These are phyloP conservation scores for Salvelinus namaycush DNA, from an alignment of 2,113 vertebrate species.

Conservation along the genomic window DNA sequence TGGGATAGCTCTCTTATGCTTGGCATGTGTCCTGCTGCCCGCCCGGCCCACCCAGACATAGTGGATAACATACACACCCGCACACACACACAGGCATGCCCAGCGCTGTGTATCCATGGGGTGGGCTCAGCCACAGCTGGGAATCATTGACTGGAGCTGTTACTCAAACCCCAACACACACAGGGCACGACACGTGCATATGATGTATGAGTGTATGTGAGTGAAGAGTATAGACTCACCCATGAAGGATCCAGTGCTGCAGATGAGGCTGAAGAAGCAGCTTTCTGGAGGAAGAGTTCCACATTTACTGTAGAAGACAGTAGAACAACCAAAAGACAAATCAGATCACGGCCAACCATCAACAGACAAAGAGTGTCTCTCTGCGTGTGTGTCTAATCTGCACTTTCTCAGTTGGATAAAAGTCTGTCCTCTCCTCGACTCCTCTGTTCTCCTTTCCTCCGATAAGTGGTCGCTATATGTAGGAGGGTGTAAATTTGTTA, in stretches of 20 bases:
- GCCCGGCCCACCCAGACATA: not conserved
- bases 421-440: too few relatives aligned
- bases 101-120: not conserved
- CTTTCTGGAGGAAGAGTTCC: conserved; percentile 87
- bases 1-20: conserved; percentile 13
- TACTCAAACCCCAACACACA: not conserved
- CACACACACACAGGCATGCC: not conserved
- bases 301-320: conserved; percentile 76
- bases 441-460: too few relatives aligned
- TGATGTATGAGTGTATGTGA: conserved; percentile 8
- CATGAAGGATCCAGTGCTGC: conserved; percentile 88
- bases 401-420: too few relatives aligned
- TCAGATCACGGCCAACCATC: too few relatives aligned
- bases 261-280: conserved; percentile 91
- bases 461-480: too few relatives aligned
- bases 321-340: not conserved
- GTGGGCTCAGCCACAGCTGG: conserved; percentile 50
- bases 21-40: conserved; percentile 20
- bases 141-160: conserved; percentile 34
- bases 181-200: not conserved
- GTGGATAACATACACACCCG: not conserved
- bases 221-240: conserved; percentile 67
- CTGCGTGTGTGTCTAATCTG: not conserved
- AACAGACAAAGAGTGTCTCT: not conserved
- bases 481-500: too few relatives aligned